A percentile compares a stretch with the other conserved stretches of the same genome.
Conservation (phyloP, 2,888 invertebrate genomes). For the Eugnorisma glareosa region DNA sequence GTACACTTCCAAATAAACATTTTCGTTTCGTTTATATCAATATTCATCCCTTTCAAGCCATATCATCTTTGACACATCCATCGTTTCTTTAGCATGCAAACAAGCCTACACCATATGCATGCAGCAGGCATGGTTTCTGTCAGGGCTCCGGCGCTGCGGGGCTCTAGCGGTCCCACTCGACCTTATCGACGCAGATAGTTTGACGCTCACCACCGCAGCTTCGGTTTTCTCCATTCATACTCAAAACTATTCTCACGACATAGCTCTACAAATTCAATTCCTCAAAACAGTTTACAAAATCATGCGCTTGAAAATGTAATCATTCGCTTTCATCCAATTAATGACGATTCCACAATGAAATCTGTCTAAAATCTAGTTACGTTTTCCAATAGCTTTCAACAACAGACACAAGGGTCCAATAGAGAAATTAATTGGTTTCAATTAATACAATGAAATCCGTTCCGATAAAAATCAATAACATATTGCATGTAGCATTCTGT, state of each 20-base stretch:
- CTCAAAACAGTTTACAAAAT: constrained; percentile 5
- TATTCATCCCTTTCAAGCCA: background rate
- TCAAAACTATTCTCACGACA: background rate
- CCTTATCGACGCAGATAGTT: no score
- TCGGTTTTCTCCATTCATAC: no score
- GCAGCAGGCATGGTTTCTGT: no score
- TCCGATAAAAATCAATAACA: constrained; percentile 38
- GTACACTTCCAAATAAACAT: background rate
- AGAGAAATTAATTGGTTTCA: constrained; percentile 55
- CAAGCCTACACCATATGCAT: no score
- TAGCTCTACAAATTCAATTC: no score
- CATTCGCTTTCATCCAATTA: constrained; percentile 23
- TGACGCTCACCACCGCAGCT: no score
- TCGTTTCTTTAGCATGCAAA: no score
- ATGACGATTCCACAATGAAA: constrained; percentile 26
- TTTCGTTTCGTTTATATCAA: background rate
- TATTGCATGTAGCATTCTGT: constrained; percentile 27
- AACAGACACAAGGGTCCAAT: constrained; percentile 32
- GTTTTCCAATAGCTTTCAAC: constrained; percentile 43
- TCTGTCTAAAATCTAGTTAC: constrained; percentile 27
- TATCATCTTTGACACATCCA: background rate
- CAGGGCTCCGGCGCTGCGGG: no score
- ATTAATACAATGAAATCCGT: constrained; percentile 36
- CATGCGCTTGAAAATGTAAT: constrained; percentile 1
- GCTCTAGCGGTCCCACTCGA: no score